Evolutionary conservation across 2,888 invertebrate genomes (phyloP).

Genomic region (Trichopria drosophilae): DNA sequence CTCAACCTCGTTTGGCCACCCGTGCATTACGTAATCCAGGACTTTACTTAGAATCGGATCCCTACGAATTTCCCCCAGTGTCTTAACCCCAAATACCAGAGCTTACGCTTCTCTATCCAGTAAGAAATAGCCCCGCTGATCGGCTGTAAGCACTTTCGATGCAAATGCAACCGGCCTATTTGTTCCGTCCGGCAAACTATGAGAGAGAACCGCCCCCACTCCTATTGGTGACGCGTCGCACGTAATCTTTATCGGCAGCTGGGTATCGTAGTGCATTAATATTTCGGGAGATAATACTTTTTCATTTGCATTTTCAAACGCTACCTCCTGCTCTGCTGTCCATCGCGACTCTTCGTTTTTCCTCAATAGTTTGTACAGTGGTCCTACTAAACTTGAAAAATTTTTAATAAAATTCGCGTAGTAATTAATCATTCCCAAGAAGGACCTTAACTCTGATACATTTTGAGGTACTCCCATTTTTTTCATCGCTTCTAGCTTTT

Average conservation of each 20-base stretch:
- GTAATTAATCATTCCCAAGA: constrained; percentile 36
- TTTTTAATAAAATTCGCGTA: constrained; percentile 32
- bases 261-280: constrained; percentile 14
- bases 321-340: constrained; percentile 12
- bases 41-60: no score
- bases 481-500: constrained; percentile 31
- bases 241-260: constrained; percentile 18
- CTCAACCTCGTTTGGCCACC: constrained; percentile 1
- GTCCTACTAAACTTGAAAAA: constrained; percentile 25
- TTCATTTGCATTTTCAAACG: constrained; percentile 15
- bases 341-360: constrained; percentile 23
- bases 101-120: constrained; percentile 33
- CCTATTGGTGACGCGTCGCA: constrained; percentile 17
- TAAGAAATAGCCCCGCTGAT: constrained; percentile 27
- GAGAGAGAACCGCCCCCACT: no score
- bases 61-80: no score
- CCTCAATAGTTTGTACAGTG: constrained; percentile 27
- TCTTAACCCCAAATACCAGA: constrained; percentile 28
- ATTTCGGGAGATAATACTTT: constrained; percentile 10
- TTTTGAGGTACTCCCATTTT: constrained; percentile 23
- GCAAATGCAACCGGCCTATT: constrained; percentile 46
- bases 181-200: no score
- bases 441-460: constrained; percentile 21
- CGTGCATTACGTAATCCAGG: no score
- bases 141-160: constrained; percentile 26